Percentiles rank a stretch among this genome's conserved stretches.
Evolutionary conservation across 1,140 invertebrate genomes (phyloP).

Genomic region (Drosophila sproati): DNA sequence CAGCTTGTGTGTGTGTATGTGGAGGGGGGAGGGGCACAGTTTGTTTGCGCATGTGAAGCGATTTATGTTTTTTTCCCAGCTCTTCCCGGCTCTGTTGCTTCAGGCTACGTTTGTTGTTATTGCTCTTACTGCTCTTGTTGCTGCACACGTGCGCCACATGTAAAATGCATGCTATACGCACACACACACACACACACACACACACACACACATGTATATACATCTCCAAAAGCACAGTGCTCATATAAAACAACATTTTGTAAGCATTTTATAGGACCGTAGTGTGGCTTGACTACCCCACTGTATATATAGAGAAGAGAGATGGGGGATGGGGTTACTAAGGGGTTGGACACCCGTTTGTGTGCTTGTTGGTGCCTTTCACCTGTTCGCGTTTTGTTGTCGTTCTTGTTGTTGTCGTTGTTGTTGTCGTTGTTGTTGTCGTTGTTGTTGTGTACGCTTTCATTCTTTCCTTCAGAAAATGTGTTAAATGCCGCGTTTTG

Average conservation of each 20-base stretch:
- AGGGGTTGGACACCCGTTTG: conserved; percentile 16
- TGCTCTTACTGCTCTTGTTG: conserved; percentile 48
- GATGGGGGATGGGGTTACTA: neutral
- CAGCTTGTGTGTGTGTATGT: neutral
- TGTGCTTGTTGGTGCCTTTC: conserved; percentile 13
- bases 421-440: conserved; percentile 1
- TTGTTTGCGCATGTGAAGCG: conserved; percentile 74
- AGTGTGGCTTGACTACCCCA: conserved; percentile 46
- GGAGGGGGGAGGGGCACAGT: conserved; percentile 26
- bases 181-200: conserved; percentile 26
- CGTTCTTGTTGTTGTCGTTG: conserved; percentile 5
- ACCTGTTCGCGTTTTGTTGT: conserved; percentile 8
- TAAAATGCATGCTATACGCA: conserved; percentile 70
- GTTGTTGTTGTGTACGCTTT: conserved; percentile 26
- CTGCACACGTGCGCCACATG: conserved; percentile 75
- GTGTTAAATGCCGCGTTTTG: conserved; percentile 82
- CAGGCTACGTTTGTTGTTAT: conserved; percentile 42
- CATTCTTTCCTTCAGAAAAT: conserved; percentile 59
- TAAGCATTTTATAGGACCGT: conserved; percentile 78
- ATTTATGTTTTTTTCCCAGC: conserved; percentile 64
- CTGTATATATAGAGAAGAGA: neutral
- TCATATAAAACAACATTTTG: conserved; percentile 81
- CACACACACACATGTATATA: conserved; percentile 3
- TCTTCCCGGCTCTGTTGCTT: conserved; percentile 44
- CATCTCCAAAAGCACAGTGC: conserved; percentile 2